These are phyloP conservation scores for Eira barbara DNA, from an alignment of 2,113 vertebrate genomes.

Conservation along the genomic window DNA sequence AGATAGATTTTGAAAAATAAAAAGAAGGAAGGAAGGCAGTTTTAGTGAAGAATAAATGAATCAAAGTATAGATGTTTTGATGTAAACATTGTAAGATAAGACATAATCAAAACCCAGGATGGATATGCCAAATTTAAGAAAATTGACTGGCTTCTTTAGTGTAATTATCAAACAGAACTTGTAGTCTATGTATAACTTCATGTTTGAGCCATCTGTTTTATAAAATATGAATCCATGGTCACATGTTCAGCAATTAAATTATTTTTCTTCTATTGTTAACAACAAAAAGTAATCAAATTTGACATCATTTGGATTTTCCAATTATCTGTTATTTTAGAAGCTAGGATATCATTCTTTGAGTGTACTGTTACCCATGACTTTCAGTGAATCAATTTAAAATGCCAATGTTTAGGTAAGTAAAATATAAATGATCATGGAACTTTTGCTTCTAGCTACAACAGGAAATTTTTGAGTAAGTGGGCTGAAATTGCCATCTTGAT, in stretches of 20 bases:
- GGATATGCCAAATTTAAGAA: background rate
- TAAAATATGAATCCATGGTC: background rate
- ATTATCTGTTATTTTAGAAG: background rate
- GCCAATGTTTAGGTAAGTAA: background rate
- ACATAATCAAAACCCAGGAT: background rate
- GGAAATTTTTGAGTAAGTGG: background rate
- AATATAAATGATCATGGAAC: background rate
- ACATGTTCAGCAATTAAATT: background rate
- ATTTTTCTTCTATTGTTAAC: constrained; percentile 6
- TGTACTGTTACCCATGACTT: background rate
- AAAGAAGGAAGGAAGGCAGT: background rate
- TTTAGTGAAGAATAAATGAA: background rate
- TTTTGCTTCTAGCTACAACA: background rate
- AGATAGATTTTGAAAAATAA: constrained; percentile 9
- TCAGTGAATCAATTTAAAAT: background rate
- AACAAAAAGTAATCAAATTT: constrained; percentile 5
- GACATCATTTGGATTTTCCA: background rate
- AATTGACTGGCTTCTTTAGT: background rate
- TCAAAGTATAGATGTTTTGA: background rate
- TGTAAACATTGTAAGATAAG: background rate
- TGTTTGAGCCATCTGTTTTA: background rate
- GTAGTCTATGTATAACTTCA: background rate
- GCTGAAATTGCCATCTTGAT: background rate
- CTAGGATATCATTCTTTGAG: background rate
- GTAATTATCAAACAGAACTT: background rate